Conservation (phyloP, 2,797 vertebrate genomes). For the Acanthis flammea region DNA sequence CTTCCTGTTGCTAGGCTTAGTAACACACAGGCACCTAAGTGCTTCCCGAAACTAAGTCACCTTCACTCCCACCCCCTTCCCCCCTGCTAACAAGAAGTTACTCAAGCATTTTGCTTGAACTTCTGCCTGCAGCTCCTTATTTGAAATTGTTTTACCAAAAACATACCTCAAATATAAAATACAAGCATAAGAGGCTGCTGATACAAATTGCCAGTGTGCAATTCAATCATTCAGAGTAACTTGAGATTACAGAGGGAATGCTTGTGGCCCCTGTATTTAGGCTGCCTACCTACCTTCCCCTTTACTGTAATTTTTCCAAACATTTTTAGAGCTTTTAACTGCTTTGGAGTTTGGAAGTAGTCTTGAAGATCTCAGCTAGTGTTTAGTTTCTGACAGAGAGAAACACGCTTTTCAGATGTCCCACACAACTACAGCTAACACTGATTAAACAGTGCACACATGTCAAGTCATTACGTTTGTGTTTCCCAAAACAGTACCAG, state of each 20-base stretch:
- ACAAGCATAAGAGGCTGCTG: neutral
- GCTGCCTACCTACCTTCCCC: neutral
- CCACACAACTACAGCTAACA: neutral
- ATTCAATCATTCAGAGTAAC: neutral
- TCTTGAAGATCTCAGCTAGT: neutral
- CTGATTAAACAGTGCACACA: neutral
- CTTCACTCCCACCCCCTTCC: too few species aligned
- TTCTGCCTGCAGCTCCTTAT: neutral
- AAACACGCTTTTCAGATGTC: neutral
- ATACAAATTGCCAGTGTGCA: neutral
- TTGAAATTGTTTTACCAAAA: neutral
- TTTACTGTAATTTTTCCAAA: neutral
- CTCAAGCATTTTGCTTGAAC: neutral
- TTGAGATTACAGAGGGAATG: neutral
- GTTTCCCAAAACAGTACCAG: neutral
- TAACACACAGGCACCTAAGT: neutral
- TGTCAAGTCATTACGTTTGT: fast-evolving
- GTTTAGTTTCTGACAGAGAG: neutral
- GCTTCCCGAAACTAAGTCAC: neutral
- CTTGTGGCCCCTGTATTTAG: neutral
- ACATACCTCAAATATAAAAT: neutral
- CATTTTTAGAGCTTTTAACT: neutral
- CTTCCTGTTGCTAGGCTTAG: neutral
- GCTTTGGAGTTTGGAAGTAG: neutral
- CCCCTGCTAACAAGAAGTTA: neutral